phyloP scores from a whole-genome alignment of 2,113 vertebrate species.

The Phalacrocorax pelagicus region DNA sequence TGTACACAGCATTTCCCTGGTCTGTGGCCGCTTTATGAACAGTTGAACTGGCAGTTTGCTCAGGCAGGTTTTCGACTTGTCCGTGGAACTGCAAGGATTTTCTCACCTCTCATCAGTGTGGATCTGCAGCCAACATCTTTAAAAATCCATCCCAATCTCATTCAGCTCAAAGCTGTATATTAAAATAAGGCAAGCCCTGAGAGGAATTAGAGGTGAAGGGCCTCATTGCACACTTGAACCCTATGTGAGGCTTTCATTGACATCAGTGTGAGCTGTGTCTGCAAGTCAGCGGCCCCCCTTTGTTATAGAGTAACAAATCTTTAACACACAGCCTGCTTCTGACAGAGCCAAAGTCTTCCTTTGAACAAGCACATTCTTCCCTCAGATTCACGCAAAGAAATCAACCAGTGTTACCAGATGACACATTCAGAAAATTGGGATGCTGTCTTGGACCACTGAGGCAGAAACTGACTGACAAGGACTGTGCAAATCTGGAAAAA shows the following conservation, averaged over 20 bases:
- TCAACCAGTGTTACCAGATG: background rate
- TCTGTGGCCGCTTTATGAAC: background rate
- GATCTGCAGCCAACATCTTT: conserved; percentile 47
- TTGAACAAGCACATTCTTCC: conserved; percentile 30
- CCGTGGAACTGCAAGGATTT: conserved; percentile 41
- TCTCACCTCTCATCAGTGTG: background rate
- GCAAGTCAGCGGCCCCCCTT: background rate
- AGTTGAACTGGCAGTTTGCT: conserved; percentile 49
- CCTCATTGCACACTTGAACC: background rate
- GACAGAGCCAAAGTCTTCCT: background rate
- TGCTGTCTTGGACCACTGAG: background rate
- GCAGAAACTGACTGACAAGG: background rate
- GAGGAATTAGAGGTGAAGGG: conserved; percentile 1
- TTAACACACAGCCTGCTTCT: conserved; percentile 11
- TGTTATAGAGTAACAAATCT: conserved; percentile 29
- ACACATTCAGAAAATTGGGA: background rate
- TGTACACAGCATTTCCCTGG: background rate
- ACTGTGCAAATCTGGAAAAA: background rate
- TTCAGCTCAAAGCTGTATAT: background rate
- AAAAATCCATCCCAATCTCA: conserved; percentile 7
- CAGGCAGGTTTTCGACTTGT: conserved; percentile 54
- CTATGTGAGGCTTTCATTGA: background rate
- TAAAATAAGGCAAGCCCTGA: background rate
- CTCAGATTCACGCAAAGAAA: background rate
- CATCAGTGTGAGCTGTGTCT: conserved; percentile 14